These are phyloP conservation scores for Diprion similis DNA, from an alignment of 1,140 invertebrate species.

Conservation along the genomic window DNA sequence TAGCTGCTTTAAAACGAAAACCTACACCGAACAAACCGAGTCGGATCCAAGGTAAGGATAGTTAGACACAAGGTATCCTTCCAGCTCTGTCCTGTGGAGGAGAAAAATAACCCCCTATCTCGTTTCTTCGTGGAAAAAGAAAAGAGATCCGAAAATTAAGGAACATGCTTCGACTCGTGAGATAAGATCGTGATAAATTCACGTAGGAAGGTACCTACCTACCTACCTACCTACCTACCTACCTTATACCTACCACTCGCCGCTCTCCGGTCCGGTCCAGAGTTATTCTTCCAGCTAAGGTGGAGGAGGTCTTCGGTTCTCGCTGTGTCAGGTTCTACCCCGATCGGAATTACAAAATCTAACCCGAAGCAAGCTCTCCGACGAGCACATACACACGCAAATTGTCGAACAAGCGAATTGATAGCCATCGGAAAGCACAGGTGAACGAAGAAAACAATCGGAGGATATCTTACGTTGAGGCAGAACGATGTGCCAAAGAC, in stretches of 20 bases:
- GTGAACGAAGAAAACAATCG: too few relatives aligned
- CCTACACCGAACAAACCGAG: too few relatives aligned
- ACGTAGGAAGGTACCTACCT: constrained; percentile 25
- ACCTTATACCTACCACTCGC: not conserved
- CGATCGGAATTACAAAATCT: too few relatives aligned
- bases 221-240: not conserved
- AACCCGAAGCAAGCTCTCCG: too few relatives aligned
- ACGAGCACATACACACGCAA: too few relatives aligned
- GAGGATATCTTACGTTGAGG: too few relatives aligned
- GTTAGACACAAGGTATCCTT: too few relatives aligned
- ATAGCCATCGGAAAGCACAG: too few relatives aligned
- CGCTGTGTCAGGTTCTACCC: not conserved
- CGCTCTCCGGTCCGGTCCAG: not conserved
- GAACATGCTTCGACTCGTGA: constrained; percentile 41
- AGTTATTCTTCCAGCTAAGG: not conserved
- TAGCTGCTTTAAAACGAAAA: too few relatives aligned
- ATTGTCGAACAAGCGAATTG: too few relatives aligned
- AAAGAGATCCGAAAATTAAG: constrained; percentile 46
- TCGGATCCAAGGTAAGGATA: too few relatives aligned
- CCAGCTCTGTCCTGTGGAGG: not conserved
- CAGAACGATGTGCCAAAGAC: too few relatives aligned
- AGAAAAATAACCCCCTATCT: not conserved
- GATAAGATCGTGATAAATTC: constrained; percentile 58
- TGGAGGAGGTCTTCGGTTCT: not conserved
- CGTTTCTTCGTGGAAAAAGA: constrained; percentile 16